Evolutionary conservation across 2,113 vertebrate genomes (phyloP), one percentile per base, ranked within the genome.

Genomic region (Loxodonta africana): DNA sequence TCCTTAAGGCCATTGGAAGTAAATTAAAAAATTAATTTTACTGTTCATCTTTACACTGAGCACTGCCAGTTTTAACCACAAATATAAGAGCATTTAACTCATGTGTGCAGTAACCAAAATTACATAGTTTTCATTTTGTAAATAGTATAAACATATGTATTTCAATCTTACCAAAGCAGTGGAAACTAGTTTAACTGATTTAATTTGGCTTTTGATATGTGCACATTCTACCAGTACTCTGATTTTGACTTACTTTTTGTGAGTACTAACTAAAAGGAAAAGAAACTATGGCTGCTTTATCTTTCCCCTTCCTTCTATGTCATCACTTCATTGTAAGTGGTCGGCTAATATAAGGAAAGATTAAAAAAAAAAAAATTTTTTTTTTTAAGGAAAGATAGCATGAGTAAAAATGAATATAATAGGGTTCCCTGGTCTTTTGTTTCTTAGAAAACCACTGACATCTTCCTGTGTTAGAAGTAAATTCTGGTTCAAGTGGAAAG

Each of bases 31-130:
- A 67, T 86, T 94, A 88, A 84, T 84, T 95, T 92, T 81, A 83
- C 17, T 62, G 1, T 83, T 46, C 28, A 53, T 88, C n/a, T 73
- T 87, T 92, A 48, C 48, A 37, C 67, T n/a, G n/a, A 94, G 21
- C n/a, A 63, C 77, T 37, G n/a, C 25, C 48, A 88, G 20, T 81
- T 95, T 96, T 90, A 94, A 96, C 67, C 53, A 71, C 25, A 92
- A 94, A 78, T 67, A 57, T 7, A 46, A 78, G 2, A 82, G 4
- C 44, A 90, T 73, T 92, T 67, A 96, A 94, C n/a, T 86, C 67
- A 51, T 63, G 71, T 46, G 37, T n/a, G 53, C 41, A 91, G 74
- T 90, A 71, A 84, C 10, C 12, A 9, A 95, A 91, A 67, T 77
- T n/a, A 67, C 26, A 57, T 8, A 86, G 53, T 78, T 88, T 5